phyloP scores from a whole-genome alignment of 1,140 invertebrate genomes.

The Formica selysi region DNA sequence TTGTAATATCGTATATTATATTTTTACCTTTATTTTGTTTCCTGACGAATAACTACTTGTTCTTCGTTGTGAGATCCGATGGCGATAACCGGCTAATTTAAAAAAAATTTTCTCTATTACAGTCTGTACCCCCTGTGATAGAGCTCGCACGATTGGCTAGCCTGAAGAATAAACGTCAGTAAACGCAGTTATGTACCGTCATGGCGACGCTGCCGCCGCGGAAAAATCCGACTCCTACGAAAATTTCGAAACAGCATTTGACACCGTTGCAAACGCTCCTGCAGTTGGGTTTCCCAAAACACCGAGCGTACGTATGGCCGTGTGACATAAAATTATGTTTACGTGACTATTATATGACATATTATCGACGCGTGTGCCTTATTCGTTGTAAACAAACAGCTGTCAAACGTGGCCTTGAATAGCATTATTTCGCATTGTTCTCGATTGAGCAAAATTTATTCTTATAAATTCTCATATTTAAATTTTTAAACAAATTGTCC shows the following conservation, averaged over 20 bases:
- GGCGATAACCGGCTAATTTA: background rate
- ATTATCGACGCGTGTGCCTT: background rate
- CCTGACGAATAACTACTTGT: too few relatives aligned
- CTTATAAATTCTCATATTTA: background rate
- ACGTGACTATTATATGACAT: background rate
- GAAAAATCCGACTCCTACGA: slow-evolving; percentile 89
- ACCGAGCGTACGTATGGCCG: slow-evolving; percentile 91
- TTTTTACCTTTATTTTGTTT: background rate
- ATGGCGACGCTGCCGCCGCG: slow-evolving; percentile 91
- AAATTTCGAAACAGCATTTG: slow-evolving; percentile 91
- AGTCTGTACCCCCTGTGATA: background rate
- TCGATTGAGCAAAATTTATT: background rate
- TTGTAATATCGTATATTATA: background rate
- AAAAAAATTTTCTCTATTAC: background rate
- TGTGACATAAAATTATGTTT: background rate
- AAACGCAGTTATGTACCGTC: slow-evolving; percentile 72
- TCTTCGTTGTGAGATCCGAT: background rate
- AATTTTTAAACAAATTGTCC: background rate
- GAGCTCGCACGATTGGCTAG: slow-evolving; percentile 33
- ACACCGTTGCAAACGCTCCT: slow-evolving; percentile 93
- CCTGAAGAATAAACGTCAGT: slow-evolving; percentile 13
- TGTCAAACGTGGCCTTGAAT: slow-evolving; percentile 70
- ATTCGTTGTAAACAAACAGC: slow-evolving; percentile 80
- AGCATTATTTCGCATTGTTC: background rate
- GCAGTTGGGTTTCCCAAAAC: slow-evolving; percentile 95